Evolutionary conservation across 2,797 vertebrate genomes (phyloP).

Genomic region (Trichosurus vulpecula): DNA sequence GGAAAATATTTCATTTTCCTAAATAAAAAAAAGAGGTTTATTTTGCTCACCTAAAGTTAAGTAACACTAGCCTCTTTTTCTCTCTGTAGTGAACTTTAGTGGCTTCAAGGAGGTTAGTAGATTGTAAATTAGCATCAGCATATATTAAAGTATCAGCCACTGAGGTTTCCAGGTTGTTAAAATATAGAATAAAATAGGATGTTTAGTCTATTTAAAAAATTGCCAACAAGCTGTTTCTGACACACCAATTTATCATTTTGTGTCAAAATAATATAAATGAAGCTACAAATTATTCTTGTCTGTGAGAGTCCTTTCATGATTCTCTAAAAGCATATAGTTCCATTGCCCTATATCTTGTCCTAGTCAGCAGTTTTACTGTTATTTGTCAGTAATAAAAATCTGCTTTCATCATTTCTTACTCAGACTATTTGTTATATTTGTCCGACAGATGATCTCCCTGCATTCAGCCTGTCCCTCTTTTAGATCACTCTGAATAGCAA

Average conservation of each 20-base stretch:
- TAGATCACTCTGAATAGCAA: too few relatives aligned
- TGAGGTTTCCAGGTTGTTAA: too few relatives aligned
- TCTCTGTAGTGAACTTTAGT: too few relatives aligned
- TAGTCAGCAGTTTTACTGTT: neutral
- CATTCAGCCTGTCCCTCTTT: neutral
- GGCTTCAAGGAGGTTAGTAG: too few relatives aligned
- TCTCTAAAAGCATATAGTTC: neutral
- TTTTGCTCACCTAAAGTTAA: too few relatives aligned
- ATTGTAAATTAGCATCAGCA: too few relatives aligned
- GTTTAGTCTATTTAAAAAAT: too few relatives aligned
- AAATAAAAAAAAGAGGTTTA: too few relatives aligned
- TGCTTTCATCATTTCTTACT: neutral
- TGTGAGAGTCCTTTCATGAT: neutral
- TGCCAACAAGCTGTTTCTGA: neutral
- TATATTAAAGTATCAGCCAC: too few relatives aligned
- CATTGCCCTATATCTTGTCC: neutral
- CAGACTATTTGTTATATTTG: neutral
- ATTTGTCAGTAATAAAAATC: neutral
- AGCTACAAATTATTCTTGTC: neutral
- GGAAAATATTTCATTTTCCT: too few relatives aligned
- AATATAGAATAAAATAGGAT: too few relatives aligned
- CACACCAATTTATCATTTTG: neutral
- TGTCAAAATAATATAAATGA: neutral
- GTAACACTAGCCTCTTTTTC: too few relatives aligned
- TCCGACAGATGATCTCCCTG: neutral